Evolutionary conservation across 2,888 invertebrate species (phyloP), one percentile per base, ranked within the genome.

Genomic region (Dryobotodes eremita): DNA sequence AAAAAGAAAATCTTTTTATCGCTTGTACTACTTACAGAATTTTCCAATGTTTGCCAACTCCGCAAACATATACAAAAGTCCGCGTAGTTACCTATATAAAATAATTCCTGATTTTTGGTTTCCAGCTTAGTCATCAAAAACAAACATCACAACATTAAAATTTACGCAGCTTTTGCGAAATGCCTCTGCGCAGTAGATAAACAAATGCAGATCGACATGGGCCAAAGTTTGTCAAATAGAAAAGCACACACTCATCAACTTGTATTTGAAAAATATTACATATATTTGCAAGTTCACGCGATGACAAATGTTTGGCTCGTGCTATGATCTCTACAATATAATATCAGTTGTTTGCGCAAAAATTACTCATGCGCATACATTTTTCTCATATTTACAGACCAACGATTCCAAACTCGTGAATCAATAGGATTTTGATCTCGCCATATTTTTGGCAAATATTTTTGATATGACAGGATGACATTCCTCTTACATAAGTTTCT

Each of bases 341-440:
- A 76, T 46, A 77, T 72, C 69, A 57, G 23, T 69, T 79, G 77
- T 71, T 85, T 82, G 79, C 46, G 46, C 57, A 61, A 68, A 70
- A 72, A 17, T 86, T 82, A 86, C 65, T 87, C 82, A 86, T n/a
- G 20, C 69, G 71, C 75, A 77, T 50, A 75, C 42, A 55, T 79
- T 77, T 84, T 82, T 78, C 72, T 76, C 62, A 85, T 74, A 79
- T 71, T 82, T 79, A 74, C 71, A 59, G 75, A 69, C 76, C 75
- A 87, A 71, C 78, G 71, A 85, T 86, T 87, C 87, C 84, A 68
- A 84, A 59, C 62, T 48, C 53, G 71, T 87, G 88, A 89, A 89
- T 83, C 74, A 78, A 79, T 79, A 64, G 53, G 64, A 71, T 74
- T 81, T 72, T 69, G n/a, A 62, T 61, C 55, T 65, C 17, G 48